phyloP scores from a whole-genome alignment of 2,113 vertebrate genomes.

The Dendropsophus ebraccatus region DNA sequence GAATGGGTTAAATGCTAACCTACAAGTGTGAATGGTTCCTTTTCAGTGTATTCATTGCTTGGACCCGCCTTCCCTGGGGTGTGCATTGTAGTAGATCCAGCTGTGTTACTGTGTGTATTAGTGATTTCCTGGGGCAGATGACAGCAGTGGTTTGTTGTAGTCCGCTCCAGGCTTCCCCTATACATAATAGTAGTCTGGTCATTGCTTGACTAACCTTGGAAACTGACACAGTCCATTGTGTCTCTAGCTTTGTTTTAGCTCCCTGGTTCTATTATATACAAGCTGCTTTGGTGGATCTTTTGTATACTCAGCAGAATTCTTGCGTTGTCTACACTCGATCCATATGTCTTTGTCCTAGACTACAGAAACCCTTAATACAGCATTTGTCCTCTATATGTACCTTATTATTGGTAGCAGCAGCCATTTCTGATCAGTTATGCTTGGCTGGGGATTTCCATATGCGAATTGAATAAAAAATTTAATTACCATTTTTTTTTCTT shows the following conservation, averaged over 20 bases:
- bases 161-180: background rate
- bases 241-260: background rate
- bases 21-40: background rate
- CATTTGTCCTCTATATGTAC: slow-evolving; percentile 5
- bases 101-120: background rate
- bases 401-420: background rate
- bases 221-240: slow-evolving; percentile 9
- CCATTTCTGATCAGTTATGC: slow-evolving; percentile 4
- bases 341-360: background rate
- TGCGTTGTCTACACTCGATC: background rate
- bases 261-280: background rate
- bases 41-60: background rate
- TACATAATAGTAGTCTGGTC: background rate
- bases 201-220: slow-evolving; percentile 10
- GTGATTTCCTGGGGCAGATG: slow-evolving; percentile 16
- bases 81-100: slow-evolving; percentile 15
- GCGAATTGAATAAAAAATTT: background rate
- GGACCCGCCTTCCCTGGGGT: slow-evolving; percentile 10
- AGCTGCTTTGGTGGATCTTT: background rate
- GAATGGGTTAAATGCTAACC: slow-evolving; percentile 10
- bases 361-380: background rate
- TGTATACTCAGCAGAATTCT: background rate
- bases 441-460: background rate
- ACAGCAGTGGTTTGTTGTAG: background rate
- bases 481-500: background rate